phyloP scores from a whole-genome alignment of 2,797 vertebrate species.

The Galagoides demidoff region DNA sequence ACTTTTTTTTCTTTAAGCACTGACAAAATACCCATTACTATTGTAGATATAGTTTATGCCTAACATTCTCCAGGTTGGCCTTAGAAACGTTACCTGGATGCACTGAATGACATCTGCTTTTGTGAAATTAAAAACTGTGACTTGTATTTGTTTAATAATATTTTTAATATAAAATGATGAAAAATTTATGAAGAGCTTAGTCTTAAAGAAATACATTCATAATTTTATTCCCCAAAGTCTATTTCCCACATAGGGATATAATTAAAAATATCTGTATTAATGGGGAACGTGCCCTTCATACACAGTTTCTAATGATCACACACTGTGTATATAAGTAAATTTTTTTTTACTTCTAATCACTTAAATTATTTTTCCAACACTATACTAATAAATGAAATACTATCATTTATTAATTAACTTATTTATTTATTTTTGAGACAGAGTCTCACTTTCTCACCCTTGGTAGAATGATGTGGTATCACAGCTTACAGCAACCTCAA shows the following conservation, averaged over 20 bases:
- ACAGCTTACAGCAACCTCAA: too few relatives aligned
- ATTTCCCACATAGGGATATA: background rate
- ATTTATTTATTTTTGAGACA: too few relatives aligned
- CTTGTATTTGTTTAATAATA: background rate
- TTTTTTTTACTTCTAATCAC: background rate
- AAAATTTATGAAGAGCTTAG: background rate
- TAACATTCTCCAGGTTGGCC: background rate
- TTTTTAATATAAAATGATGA: background rate
- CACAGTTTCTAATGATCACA: background rate
- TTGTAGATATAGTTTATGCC: background rate
- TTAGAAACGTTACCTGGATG: background rate
- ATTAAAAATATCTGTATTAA: background rate
- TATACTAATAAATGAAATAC: too few relatives aligned
- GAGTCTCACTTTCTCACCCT: too few relatives aligned
- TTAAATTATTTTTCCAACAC: background rate
- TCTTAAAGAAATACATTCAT: background rate
- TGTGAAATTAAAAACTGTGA: background rate
- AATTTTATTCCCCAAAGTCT: background rate
- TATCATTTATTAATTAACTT: background rate
- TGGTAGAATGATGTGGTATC: too few relatives aligned
- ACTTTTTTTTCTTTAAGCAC: conserved; percentile 20
- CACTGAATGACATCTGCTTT: background rate
- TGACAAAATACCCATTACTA: background rate
- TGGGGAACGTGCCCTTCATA: background rate
- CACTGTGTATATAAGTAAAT: background rate